phyloP scores from a whole-genome alignment of 2,797 vertebrate genomes.

The Balearica regulorum region DNA sequence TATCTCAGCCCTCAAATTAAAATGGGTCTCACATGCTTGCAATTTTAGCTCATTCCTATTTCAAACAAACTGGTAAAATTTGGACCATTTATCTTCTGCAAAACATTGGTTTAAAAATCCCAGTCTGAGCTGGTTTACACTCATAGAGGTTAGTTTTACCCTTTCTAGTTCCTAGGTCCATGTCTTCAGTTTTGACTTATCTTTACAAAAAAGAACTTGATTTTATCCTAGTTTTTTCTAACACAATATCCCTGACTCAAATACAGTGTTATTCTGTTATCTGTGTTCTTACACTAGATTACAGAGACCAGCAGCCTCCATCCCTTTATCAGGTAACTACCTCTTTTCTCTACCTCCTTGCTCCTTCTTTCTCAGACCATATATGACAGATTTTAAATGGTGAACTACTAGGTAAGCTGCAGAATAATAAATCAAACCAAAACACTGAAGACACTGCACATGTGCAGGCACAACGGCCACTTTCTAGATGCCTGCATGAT shows the following conservation, averaged over 20 bases:
- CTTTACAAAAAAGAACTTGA: not conserved
- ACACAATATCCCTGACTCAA: not conserved
- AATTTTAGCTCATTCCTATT: not conserved
- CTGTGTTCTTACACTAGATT: not conserved
- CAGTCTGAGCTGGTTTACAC: not conserved
- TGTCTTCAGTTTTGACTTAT: not conserved
- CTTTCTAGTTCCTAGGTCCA: not conserved
- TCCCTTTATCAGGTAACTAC: not conserved
- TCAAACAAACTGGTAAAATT: not conserved
- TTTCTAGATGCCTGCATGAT: not conserved
- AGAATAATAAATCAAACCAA: not conserved
- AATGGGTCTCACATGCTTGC: not conserved
- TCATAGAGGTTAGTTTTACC: not conserved
- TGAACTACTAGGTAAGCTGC: not conserved
- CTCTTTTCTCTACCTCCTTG: not conserved
- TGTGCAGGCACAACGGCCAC: not conserved
- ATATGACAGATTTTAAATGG: not conserved
- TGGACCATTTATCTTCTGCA: not conserved
- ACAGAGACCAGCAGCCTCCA: not conserved
- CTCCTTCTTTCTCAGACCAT: not conserved
- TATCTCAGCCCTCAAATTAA: not conserved
- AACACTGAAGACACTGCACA: not conserved
- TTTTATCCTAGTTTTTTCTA: not conserved
- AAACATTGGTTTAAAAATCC: not conserved
- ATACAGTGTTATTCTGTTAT: not conserved